phyloP scores from a whole-genome alignment of 2,113 vertebrate genomes.

The Scopus umbretta region DNA sequence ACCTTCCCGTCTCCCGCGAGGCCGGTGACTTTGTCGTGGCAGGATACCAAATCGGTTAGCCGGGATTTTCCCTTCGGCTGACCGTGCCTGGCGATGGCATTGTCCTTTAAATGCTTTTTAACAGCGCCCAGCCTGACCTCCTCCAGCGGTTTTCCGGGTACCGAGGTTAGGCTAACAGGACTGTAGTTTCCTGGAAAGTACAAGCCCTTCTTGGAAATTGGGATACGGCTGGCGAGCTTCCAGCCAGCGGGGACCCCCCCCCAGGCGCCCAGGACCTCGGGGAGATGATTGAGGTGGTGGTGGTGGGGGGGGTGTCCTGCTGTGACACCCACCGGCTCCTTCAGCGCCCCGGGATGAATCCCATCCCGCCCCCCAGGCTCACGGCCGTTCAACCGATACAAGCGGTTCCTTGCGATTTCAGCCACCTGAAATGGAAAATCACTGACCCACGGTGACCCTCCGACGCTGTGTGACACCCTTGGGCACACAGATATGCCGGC shows the following conservation, averaged over 20 bases:
- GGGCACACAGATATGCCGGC: background rate
- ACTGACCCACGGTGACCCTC: background rate
- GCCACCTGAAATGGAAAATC: background rate
- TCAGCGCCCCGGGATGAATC: no score
- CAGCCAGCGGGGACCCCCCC: background rate
- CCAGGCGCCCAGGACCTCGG: background rate
- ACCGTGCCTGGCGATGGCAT: background rate
- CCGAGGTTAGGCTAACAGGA: background rate
- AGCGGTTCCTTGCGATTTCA: background rate
- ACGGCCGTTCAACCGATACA: background rate
- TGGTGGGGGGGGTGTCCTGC: background rate
- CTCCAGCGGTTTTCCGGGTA: background rate
- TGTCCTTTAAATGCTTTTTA: background rate
- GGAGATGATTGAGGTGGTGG: background rate
- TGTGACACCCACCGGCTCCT: background rate
- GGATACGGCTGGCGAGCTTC: background rate
- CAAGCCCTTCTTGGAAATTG: fast-evolving
- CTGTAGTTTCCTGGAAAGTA: background rate
- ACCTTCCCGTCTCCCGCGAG: background rate
- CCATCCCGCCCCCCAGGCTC: background rate
- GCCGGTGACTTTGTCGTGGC: fast-evolving
- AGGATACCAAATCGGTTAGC: background rate
- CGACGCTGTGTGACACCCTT: fast-evolving
- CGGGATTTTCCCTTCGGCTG: fast-evolving
- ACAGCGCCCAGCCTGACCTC: background rate